These are phyloP conservation scores for Electrophaes corylata DNA, from an alignment of 2,888 invertebrate genomes.

Conservation along the genomic window DNA sequence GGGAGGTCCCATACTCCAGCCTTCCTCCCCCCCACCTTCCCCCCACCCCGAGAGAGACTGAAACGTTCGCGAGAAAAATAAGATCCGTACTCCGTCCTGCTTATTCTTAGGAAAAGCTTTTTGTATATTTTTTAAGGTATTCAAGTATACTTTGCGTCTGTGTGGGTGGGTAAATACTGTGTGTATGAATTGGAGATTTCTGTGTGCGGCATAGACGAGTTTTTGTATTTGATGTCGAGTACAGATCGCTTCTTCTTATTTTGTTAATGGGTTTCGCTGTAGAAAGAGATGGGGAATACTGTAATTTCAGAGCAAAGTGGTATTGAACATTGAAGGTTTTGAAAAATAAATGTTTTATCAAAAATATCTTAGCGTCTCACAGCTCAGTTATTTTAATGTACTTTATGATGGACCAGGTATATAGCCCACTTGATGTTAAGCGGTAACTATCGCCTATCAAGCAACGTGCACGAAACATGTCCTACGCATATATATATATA, in stretches of 20 bases:
- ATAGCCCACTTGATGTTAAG: no score
- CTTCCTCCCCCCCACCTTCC: conserved; percentile 48
- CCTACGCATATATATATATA: no score
- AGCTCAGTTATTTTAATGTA: no score
- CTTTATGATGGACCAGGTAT: no score
- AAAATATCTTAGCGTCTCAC: no score
- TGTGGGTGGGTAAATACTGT: conserved; percentile 71
- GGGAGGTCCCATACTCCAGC: conserved; percentile 61
- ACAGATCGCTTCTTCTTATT: conserved; percentile 43
- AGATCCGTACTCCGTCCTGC: conserved; percentile 83
- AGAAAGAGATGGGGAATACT: conserved; percentile 1
- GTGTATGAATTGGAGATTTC: conserved; percentile 42
- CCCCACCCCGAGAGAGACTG: conserved; percentile 73
- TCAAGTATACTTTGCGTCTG: conserved; percentile 60
- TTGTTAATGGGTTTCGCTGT: conserved; percentile 24
- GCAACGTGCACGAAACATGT: no score
- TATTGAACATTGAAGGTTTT: no score
- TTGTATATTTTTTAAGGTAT: conserved; percentile 78
- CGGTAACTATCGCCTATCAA: no score
- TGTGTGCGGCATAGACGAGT: conserved; percentile 58
- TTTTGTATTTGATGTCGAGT: conserved; percentile 53
- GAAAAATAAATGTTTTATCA: no score
- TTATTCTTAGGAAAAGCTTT: conserved; percentile 81
- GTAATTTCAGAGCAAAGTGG: no score
- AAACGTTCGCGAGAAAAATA: conserved; percentile 85